Evolutionary conservation across 2,113 vertebrate genomes (phyloP).

Genomic region (Halcyon malimbica): DNA sequence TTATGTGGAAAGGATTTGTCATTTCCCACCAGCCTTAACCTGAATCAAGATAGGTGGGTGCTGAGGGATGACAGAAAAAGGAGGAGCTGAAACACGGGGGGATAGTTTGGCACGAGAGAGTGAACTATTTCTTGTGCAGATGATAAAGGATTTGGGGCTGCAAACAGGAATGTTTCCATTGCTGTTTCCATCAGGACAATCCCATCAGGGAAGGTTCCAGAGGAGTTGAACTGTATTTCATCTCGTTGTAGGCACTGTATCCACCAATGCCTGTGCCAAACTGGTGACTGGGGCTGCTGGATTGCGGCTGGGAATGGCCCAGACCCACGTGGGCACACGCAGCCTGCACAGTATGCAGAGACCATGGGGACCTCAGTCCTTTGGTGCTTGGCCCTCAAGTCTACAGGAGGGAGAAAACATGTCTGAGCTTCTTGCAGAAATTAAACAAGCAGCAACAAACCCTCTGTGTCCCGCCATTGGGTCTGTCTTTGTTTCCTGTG

Average conservation of each 20-base stretch:
- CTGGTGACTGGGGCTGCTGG: rapidly evolving
- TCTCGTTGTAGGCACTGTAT: rapidly evolving
- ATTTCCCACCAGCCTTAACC: conserved; percentile 72
- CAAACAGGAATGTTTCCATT: rapidly evolving
- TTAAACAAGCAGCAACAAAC: not conserved
- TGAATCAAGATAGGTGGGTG: not conserved
- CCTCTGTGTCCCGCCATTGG: not conserved
- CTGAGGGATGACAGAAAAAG: not conserved
- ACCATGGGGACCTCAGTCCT: not conserved
- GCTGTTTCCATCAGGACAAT: not conserved
- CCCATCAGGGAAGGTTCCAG: not conserved
- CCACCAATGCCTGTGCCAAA: rapidly evolving
- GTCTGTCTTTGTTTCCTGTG: not conserved
- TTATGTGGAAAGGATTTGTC: conserved; percentile 69
- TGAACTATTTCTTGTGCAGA: not conserved
- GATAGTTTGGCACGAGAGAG: rapidly evolving
- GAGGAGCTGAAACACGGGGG: not conserved
- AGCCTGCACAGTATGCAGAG: rapidly evolving
- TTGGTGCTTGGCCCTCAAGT: not conserved
- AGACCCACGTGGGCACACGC: rapidly evolving
- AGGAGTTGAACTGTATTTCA: not conserved
- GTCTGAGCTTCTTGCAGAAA: rapidly evolving
- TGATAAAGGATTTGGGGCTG: not conserved
- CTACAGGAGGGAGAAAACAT: not conserved
- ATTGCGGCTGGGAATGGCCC: rapidly evolving